phyloP scores from a whole-genome alignment of 1,140 invertebrate species.

The Tetramorium alpestre region DNA sequence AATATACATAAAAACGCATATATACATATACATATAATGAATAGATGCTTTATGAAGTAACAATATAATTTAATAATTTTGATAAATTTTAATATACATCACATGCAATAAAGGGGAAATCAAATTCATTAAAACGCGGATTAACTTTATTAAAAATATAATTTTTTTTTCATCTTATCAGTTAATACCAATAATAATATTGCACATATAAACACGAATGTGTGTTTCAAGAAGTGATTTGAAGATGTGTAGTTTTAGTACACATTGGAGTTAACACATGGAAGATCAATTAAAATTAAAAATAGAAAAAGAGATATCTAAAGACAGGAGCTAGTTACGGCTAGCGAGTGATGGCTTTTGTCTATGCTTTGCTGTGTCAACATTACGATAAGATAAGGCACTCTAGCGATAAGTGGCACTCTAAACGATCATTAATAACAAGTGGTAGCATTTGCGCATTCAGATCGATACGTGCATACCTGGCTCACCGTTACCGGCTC shows the following conservation, averaged over 20 bases:
- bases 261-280: background rate
- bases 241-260: background rate
- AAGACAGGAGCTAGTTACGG: background rate
- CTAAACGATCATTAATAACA: background rate
- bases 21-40: background rate
- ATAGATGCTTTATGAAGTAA: background rate
- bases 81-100: background rate
- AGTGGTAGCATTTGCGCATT: slow-evolving; percentile 11
- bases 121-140: background rate
- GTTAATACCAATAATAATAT: background rate
- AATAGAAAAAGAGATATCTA: background rate
- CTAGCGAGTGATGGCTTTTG: background rate
- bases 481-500: slow-evolving; percentile 74
- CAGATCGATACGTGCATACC: slow-evolving; percentile 43
- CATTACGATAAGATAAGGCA: slow-evolving; percentile 20
- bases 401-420: background rate
- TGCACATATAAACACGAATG: background rate
- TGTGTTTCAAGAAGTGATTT: background rate
- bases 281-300: background rate
- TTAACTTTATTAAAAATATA: background rate
- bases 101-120: background rate
- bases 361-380: background rate
- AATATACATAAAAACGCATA: background rate
- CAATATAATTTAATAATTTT: background rate
- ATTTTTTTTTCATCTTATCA: background rate